These are phyloP conservation scores for Drosophila parabipectinata DNA, from an alignment of 1,140 invertebrate genomes.

Conservation along the genomic window DNA sequence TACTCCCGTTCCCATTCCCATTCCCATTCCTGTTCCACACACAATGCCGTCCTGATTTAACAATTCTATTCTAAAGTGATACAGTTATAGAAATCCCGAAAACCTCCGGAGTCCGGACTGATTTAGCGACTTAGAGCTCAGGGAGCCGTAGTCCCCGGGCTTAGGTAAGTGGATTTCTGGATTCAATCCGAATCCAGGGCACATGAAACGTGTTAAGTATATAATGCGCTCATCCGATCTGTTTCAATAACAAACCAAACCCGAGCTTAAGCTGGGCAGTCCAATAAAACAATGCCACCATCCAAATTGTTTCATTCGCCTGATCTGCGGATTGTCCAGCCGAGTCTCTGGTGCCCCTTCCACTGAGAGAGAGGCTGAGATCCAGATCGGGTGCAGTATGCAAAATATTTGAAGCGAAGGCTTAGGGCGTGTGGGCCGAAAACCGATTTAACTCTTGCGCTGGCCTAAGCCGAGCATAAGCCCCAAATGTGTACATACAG, in stretches of 20 bases:
- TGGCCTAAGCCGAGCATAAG: conserved; percentile 62
- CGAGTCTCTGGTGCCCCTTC: conserved; percentile 26
- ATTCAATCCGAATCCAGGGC: conserved; percentile 61
- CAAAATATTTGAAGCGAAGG: conserved; percentile 65
- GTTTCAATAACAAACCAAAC: conserved; percentile 72
- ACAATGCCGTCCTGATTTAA: background rate
- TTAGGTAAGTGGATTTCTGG: conserved; percentile 78
- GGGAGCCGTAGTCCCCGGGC: conserved; percentile 39
- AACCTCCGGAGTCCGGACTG: conserved; percentile 37
- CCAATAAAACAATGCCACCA: conserved; percentile 68
- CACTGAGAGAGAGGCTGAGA: background rate
- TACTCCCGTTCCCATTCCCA: conserved; percentile 5
- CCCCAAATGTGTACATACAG: conserved; percentile 65
- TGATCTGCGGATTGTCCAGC: conserved; percentile 48
- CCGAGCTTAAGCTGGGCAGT: conserved; percentile 55
- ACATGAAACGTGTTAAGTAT: conserved; percentile 74
- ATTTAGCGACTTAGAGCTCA: conserved; percentile 69
- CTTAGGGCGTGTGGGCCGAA: conserved; percentile 54
- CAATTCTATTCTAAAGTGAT: conserved; percentile 59
- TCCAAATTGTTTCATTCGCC: conserved; percentile 34
- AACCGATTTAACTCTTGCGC: conserved; percentile 72
- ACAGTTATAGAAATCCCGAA: conserved; percentile 61
- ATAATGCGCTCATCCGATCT: conserved; percentile 81
- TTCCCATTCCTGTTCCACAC: conserved; percentile 1
- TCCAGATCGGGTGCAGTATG: conserved; percentile 22